A percentile compares a stretch with the other conserved stretches of the same genome.
phyloP scores from a whole-genome alignment of 2,888 invertebrate species.

The Philonicus albiceps region DNA sequence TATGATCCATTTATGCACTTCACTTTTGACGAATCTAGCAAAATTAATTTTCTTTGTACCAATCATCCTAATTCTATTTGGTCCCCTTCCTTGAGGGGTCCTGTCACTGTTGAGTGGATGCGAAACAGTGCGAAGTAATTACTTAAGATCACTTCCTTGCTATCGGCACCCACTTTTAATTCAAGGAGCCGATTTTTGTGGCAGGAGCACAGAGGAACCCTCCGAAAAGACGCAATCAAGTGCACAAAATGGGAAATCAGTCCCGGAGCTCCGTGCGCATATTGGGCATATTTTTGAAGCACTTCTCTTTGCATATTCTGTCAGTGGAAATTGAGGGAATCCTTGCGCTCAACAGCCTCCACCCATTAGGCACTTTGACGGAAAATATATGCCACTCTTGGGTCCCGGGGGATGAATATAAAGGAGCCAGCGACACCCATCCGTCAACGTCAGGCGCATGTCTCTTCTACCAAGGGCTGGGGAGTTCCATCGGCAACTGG shows the following conservation, averaged over 20 bases:
- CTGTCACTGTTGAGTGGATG: neutral
- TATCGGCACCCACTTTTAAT: neutral
- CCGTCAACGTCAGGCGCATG: constrained; percentile 35
- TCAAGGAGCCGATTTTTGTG: neutral
- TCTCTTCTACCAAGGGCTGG: neutral
- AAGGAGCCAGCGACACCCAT: constrained; percentile 13
- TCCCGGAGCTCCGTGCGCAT: neutral
- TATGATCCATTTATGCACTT: neutral
- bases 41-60: neutral
- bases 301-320: neutral
- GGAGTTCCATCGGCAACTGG: neutral
- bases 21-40: neutral
- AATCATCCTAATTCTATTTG: neutral
- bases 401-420: constrained; percentile 14
- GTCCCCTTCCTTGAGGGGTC: neutral
- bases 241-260: constrained; percentile 23
- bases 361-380: constrained; percentile 5
- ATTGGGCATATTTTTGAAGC: neutral
- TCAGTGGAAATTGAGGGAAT: constrained; percentile 4
- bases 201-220: neutral
- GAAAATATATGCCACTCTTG: constrained; percentile 2
- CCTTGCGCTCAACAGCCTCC: neutral
- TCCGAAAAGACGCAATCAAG: constrained; percentile 8
- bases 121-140: neutral
- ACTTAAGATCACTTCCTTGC: constrained; percentile 1